Base-by-base conservation (phyloP, 1,140 invertebrate species). In the Monomorium pharaonis region DNA sequence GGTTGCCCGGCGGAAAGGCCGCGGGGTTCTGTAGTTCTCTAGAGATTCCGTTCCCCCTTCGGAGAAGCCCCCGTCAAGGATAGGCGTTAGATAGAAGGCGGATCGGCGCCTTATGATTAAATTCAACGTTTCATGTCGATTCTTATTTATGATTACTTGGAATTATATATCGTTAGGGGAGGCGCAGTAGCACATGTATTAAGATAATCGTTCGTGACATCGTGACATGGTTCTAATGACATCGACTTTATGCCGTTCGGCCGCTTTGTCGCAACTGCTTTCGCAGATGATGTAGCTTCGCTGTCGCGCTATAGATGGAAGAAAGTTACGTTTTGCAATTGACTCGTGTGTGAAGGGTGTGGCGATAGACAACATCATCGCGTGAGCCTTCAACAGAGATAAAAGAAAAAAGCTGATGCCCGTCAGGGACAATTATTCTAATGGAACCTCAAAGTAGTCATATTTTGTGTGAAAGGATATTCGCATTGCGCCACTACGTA, bases 271-370 rank as follows among this genome's bases (percentile, higher is more conserved):
- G 33, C 7, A 30, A 67, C n/a, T 51, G 27, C 56, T 27, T 44
- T 60, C 33, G 33, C 42, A 58, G 10, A 76, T 60, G 30, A 80
- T 49, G 75, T 33, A 78, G 42, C 51, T 27, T 67, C 14, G n/a
- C 56, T 72, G 24, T 10, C 14, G n/a, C n/a, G 33, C 2, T 12
- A 30, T 10, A 67, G 16, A 12, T 49, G 2, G 60, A 83, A 33
- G 37, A 72, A 74, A 83, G 51, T 72, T 14, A 21, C 63, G 63
- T 70, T 72, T 81, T 83, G 51, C 67, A 72, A n/a, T 83, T 74
- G 51, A 83, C 44, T 83, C 27, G 21, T 47, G 21, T 16, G 33
- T 27, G 77, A 12, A 58, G 42, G 78, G 67, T 58, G 51, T 44
- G 78, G 33, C 37, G 51, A 33, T 74, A 74, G 51, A 72, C 47